phyloP scores from a whole-genome alignment of 2,888 invertebrate species.

The Eupithecia exiguata region DNA sequence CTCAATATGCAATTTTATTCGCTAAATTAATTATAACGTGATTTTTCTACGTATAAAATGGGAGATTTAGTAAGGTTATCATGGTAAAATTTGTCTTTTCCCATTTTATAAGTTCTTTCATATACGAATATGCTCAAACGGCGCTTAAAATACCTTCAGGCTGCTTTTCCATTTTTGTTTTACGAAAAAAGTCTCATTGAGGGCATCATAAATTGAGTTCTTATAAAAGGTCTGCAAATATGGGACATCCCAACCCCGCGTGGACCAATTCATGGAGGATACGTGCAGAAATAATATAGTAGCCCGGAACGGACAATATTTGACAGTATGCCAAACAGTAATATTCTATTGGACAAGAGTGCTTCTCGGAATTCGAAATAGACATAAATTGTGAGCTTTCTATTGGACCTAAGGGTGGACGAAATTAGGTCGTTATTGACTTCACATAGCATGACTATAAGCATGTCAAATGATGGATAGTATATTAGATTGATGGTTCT shows the following conservation, averaged over 20 bases:
- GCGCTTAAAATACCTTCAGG: background rate
- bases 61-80: background rate
- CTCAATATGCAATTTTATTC: too few species aligned
- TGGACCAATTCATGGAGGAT: slow-evolving; percentile 19
- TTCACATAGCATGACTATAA: background rate
- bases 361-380: slow-evolving; percentile 19
- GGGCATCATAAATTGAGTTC: background rate
- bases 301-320: slow-evolving; percentile 30
- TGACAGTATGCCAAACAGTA: slow-evolving; percentile 30
- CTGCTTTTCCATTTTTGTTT: background rate
- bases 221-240: slow-evolving; percentile 1
- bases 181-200: background rate
- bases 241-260: background rate
- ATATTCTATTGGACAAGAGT: slow-evolving; percentile 27
- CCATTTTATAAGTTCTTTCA: background rate
- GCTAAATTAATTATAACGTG: too few species aligned
- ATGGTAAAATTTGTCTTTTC: background rate
- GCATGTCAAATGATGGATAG: background rate
- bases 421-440: background rate
- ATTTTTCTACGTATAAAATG: background rate
- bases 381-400: background rate
- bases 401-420: background rate
- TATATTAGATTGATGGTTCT: background rate
- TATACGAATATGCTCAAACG: background rate
- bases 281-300: slow-evolving; percentile 39